Evolutionary conservation across 1,140 invertebrate genomes (phyloP).

Genomic region (Ceratosolen fusciceps): DNA sequence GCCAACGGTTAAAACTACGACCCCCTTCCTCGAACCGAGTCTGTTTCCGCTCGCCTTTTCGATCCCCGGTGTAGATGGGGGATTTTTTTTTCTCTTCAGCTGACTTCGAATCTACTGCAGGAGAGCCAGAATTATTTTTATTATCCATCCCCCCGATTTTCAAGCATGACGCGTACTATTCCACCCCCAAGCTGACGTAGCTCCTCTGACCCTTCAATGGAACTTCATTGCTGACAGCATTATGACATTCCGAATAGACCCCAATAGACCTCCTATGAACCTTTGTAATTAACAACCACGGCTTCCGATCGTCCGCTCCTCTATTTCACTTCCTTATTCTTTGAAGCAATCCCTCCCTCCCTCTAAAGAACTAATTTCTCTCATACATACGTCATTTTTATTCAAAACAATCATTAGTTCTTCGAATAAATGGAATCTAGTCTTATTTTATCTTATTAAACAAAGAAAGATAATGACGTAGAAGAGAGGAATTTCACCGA

Average conservation of each 20-base stretch:
- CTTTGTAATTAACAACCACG: not conserved
- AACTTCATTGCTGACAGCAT: not conserved
- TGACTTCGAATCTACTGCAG: not conserved
- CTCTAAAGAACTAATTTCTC: no score
- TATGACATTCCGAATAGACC: not conserved
- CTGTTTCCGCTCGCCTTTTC: no score
- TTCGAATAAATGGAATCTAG: no score
- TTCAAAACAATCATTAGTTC: no score
- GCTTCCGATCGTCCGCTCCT: not conserved
- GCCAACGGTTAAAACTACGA: no score
- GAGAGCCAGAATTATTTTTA: not conserved
- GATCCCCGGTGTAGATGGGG: no score
- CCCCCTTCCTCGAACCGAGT: no score
- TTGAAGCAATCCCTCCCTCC: no score
- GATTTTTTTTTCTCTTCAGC: not conserved
- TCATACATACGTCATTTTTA: no score
- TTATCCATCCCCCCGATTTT: not conserved
- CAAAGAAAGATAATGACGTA: no score
- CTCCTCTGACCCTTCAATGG: not conserved
- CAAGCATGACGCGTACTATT: not conserved
- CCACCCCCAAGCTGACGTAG: not conserved
- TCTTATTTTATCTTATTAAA: no score
- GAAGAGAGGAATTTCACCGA: not conserved
- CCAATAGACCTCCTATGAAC: not conserved
- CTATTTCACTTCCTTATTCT: slow-evolving; percentile 16